Evolutionary conservation across 2,113 vertebrate species (phyloP).

Genomic region (Agelaius tricolor): DNA sequence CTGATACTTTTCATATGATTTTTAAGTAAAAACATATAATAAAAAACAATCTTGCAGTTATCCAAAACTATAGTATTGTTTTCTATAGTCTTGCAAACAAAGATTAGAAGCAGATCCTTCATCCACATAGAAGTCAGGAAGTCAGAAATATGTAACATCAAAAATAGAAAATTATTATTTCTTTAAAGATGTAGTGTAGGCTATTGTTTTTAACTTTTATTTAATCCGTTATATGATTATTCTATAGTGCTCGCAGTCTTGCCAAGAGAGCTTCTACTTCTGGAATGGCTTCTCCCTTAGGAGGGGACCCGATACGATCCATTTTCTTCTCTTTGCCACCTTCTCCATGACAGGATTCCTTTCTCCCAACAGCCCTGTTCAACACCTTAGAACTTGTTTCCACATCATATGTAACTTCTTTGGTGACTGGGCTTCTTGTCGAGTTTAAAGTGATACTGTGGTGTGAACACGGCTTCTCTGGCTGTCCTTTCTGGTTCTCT

Average conservation of each 20-base stretch:
- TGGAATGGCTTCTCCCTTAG: conserved; percentile 78
- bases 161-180: conserved; percentile 29
- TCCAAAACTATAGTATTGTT: neutral
- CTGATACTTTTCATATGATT: neutral
- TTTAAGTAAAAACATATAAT: neutral
- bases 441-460: conserved; percentile 81
- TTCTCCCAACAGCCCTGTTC: conserved; percentile 70
- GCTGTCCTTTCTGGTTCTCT: conserved; percentile 90
- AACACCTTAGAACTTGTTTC: conserved; percentile 73
- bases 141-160: conserved; percentile 15
- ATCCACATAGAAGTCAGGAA: conserved; percentile 5
- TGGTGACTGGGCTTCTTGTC: conserved; percentile 79
- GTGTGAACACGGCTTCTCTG: conserved; percentile 85
- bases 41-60: conserved; percentile 35
- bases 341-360: conserved; percentile 67
- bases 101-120: conserved; percentile 2
- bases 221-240: conserved; percentile 32
- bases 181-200: conserved; percentile 45
- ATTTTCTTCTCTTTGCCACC: conserved; percentile 74
- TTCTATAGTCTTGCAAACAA: conserved; percentile 10
- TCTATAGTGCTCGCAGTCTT: conserved; percentile 88
- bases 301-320: conserved; percentile 51
- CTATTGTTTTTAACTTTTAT: conserved; percentile 32
- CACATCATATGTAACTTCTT: conserved; percentile 83
- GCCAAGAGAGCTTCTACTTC: conserved; percentile 94